Evolutionary conservation across 1,140 invertebrate species (phyloP), one percentile per base, ranked within the genome.

Genomic region (Meloidogyne chitwoodi): DNA sequence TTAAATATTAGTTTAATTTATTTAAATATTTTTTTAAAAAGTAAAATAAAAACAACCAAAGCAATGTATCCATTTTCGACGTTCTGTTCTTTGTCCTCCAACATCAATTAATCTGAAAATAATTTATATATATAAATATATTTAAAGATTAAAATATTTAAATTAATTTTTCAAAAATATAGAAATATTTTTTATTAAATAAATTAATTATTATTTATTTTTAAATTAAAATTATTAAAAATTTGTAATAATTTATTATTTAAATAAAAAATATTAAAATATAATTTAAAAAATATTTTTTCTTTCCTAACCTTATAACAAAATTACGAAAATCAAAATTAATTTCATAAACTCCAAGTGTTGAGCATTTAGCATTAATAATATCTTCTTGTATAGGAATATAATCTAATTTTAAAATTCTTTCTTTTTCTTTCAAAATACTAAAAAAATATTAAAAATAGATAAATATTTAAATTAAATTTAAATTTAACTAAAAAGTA

Each of bases 31-130:
- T n/a, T n/a, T n/a, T n/a, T n/a, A n/a, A n/a, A n/a, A n/a, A n/a
- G n/a, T n/a, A n/a, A n/a, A n/a, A n/a, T n/a, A n/a, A n/a, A 31
- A 31, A 88, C 96, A 96, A 90, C 98, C 96, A 89, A 99, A 99
- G 91, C 96, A 99, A 88, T 99, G 96, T 41, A 77, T 77, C 76
- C 74, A 99, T 26, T 68, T 68, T 22, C 44, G 2, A 98, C 67
- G 26, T 26, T 68, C 67, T 26, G 67, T 29, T 22, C 96, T 91
- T 77, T 90, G 89, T 48, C 89, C 89, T 73, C 89, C 89, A 34
- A 90, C 89, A 84, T 90, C 89, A 85, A 90, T 90, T 79, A 90
- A 87, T 84, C 89, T 90, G 81, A 22, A 26, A 26, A 63, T 26
- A 63, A 22, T 63, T 63, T 26, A 2, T 26, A 31, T 31, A n/a